These are phyloP conservation scores for Camponotus floridanus DNA, from an alignment of 1,140 invertebrate species.

Conservation along the genomic window DNA sequence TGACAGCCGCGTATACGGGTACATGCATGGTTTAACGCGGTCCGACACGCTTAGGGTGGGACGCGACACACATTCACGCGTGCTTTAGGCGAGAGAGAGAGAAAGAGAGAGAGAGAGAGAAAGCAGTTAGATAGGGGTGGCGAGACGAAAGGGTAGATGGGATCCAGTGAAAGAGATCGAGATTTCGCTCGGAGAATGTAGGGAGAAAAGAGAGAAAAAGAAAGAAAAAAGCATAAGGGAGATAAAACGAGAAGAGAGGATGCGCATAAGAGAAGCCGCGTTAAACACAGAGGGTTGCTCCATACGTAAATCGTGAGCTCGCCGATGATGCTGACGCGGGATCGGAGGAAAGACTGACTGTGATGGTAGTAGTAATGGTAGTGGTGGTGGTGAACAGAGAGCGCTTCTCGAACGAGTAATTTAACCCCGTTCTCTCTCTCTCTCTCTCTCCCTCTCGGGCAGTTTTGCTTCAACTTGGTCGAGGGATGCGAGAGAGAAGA, in stretches of 20 bases:
- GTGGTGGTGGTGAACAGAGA: conserved; percentile 26
- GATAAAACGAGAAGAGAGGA: conserved; percentile 1
- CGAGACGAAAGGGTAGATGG: not conserved
- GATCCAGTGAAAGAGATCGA: conserved; percentile 18
- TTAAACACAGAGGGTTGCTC: conserved; percentile 42
- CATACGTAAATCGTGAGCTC: conserved; percentile 46
- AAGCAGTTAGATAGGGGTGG: not conserved
- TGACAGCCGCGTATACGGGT: conserved; percentile 32
- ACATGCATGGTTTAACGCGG: conserved; percentile 40
- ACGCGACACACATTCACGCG: conserved; percentile 11
- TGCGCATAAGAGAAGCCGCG: conserved; percentile 35
- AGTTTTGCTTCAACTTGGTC: conserved; percentile 26
- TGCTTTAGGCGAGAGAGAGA: not conserved
- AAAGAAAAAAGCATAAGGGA: conserved; percentile 23
- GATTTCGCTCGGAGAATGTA: conserved; percentile 30
- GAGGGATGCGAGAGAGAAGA: conserved; percentile 14
- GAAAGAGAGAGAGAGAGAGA: not conserved
- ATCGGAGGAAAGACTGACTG: conserved; percentile 50
- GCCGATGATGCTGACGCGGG: conserved; percentile 42
- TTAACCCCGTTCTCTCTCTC: conserved; percentile 25
- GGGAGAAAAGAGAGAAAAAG: conserved; percentile 12
- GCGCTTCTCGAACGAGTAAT: conserved; percentile 30
- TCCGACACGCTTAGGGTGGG: conserved; percentile 14
- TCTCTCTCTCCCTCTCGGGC: not conserved
- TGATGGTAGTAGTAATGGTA: conserved; percentile 28